Evolutionary conservation across 2,113 vertebrate genomes (phyloP), one percentile per base, ranked within the genome.

Genomic region (Ceyx melanurus): DNA sequence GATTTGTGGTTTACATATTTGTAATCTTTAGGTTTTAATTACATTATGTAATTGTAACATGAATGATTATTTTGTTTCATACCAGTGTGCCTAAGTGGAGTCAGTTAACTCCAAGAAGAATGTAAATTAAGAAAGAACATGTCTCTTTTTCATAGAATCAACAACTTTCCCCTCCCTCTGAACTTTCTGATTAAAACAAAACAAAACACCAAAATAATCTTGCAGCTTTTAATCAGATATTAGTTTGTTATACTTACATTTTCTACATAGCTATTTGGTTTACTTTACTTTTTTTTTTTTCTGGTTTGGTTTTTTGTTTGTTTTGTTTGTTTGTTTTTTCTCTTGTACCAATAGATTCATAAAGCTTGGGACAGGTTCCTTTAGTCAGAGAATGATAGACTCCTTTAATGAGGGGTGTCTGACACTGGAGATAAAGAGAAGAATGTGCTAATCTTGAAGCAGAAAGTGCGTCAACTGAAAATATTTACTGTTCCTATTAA

Each of bases 401-500:
- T 70, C 74, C 51, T 86, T 90, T 97, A 96, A 93, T 95, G 70
- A 96, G 46, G 19, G 75, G 48, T 92, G 84, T 86, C 91, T 97
- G 95, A 97, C 94, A 89, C 48, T 67, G 53, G 43, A 96, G 93
- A 97, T 97, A 97, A 96, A 96, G 61, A 92, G 84, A 95, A 95
- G 76, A 93, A 89, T 75, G 58, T 68, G 92, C 78, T 78, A 86
- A 77, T 96, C 65, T 92, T 91, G 26, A 37, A 50, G 74, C 58
- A 96, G 80, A 95, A 95, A 88, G 79, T 96, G 21, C 76, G 95
- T 95, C 88, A 96, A 90, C 33, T 86, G 75, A 96, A 97, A 97
- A 97, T 97, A 97, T 97, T 97, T 97, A 98, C 95, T 95, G 83
- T 97, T 97, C 94, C 93, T 97, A 97, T 97, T 97, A 97, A 97